phyloP scores from a whole-genome alignment of 2,888 invertebrate species.

The Xestia ashworthii region DNA sequence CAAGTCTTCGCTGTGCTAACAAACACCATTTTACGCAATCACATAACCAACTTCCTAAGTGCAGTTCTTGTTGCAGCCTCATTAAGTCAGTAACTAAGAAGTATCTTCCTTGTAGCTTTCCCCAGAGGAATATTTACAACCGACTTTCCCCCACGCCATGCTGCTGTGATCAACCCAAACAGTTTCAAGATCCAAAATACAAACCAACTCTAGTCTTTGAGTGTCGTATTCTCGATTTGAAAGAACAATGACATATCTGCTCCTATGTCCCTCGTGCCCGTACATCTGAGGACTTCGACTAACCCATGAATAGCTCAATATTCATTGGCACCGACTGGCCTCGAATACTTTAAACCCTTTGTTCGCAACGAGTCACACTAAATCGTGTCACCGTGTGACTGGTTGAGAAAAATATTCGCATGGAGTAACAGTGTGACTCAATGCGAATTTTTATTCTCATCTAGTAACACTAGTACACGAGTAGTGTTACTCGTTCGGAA shows the following conservation, averaged over 20 bases:
- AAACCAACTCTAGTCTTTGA: not conserved
- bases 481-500: too few relatives aligned
- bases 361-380: too few relatives aligned
- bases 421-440: too few relatives aligned
- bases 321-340: not conserved
- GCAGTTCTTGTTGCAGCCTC: slow-evolving; percentile 6
- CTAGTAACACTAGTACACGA: too few relatives aligned
- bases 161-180: not conserved
- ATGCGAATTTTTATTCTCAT: too few relatives aligned
- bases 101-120: slow-evolving; percentile 7
- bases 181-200: not conserved
- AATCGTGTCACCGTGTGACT: too few relatives aligned
- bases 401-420: too few relatives aligned
- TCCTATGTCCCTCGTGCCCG: not conserved
- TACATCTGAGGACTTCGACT: not conserved
- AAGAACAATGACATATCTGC: not conserved
- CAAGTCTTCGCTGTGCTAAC: not conserved
- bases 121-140: not conserved
- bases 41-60: not conserved
- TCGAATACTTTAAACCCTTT: too few relatives aligned
- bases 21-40: slow-evolving; percentile 5
- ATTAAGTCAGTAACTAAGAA: not conserved
- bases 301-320: not conserved
- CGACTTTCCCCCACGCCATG: not conserved
- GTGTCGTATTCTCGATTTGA: not conserved